phyloP scores from a whole-genome alignment of 1,140 invertebrate species.

The Drosophila teissieri region DNA sequence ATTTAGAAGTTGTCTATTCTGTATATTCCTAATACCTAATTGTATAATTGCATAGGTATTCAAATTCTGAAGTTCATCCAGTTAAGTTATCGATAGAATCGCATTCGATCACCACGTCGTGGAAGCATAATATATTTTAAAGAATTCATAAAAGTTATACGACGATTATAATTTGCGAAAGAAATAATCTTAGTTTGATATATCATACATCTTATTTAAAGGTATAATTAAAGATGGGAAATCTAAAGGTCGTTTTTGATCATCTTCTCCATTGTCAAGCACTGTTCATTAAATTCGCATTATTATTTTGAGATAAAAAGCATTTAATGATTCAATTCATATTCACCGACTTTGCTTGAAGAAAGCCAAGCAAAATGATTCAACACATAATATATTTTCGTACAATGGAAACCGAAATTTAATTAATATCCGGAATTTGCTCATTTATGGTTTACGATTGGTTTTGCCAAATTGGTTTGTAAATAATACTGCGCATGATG shows the following conservation, averaged over 20 bases:
- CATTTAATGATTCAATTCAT: conserved; percentile 18
- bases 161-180: no score
- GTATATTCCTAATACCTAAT: no score
- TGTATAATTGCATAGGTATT: no score
- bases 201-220: no score
- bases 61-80: no score
- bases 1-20: no score
- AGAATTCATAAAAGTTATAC: no score
- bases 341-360: neutral
- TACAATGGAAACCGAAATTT: neutral
- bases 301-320: conserved; percentile 20
- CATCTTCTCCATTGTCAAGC: neutral
- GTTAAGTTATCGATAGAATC: no score
- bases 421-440: conserved; percentile 11
- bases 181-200: no score
- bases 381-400: neutral
- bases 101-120: no score
- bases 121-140: no score
- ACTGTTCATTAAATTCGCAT: conserved; percentile 12
- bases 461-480: neutral
- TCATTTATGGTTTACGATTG: conserved; percentile 5
- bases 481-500: neutral
- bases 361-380: conserved; percentile 8
- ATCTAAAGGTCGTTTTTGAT: neutral
- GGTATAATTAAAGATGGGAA: neutral